phyloP scores from a whole-genome alignment of 2,113 vertebrate species.

The Plestiodon gilberti region DNA sequence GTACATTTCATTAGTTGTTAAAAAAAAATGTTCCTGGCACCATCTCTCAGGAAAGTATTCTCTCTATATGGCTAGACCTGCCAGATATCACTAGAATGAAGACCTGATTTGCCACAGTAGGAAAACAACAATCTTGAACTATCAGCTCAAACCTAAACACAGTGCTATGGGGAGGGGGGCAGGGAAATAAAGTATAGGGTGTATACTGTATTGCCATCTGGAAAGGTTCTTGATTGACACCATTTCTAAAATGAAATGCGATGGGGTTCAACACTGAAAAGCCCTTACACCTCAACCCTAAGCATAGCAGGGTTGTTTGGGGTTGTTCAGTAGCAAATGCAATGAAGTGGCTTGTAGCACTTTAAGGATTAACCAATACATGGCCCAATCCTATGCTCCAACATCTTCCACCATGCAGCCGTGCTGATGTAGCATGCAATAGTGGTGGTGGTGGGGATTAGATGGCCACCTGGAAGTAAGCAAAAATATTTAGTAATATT shows the following conservation, averaged over 20 bases:
- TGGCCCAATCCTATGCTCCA: too few species aligned
- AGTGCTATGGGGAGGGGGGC: background rate
- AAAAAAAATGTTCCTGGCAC: background rate
- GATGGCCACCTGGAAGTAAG: too few species aligned
- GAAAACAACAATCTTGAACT: background rate
- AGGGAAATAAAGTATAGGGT: too few species aligned
- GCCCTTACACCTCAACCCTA: too few species aligned
- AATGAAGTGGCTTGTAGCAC: too few species aligned
- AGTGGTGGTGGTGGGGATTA: too few species aligned
- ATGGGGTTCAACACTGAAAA: background rate
- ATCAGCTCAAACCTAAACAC: background rate
- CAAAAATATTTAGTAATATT: too few species aligned
- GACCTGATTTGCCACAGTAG: background rate
- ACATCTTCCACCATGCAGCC: too few species aligned
- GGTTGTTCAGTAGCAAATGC: background rate
- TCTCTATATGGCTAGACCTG: background rate
- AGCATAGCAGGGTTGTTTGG: background rate
- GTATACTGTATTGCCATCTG: too few species aligned
- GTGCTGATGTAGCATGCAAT: too few species aligned
- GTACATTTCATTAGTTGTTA: too few species aligned
- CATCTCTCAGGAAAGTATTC: background rate
- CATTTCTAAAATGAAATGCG: background rate
- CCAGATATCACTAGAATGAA: background rate
- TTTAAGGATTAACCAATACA: too few species aligned
- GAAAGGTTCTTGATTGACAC: background rate